Evolutionary conservation across 2,113 vertebrate species (phyloP).

Genomic region (Melanostigma gelatinosum): DNA sequence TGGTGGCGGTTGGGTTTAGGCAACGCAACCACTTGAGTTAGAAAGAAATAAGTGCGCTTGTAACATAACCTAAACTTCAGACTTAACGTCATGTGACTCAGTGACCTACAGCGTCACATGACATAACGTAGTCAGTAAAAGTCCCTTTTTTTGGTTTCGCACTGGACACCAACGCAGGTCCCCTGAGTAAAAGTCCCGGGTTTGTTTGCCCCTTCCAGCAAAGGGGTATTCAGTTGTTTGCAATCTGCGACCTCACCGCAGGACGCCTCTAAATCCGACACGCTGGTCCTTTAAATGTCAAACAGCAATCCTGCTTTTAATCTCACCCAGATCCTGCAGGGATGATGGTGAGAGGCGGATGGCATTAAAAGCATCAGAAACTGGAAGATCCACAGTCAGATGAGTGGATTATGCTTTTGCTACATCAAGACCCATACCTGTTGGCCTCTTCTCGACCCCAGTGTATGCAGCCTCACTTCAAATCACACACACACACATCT

Average conservation of each 20-base stretch:
- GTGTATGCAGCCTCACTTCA: background rate
- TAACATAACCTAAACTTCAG: background rate
- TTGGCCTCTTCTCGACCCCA: background rate
- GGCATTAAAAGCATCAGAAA: slow-evolving; percentile 22
- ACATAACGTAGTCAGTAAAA: too few species aligned
- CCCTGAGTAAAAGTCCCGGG: too few species aligned
- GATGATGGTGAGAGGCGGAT: slow-evolving; percentile 51
- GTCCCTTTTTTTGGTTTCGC: too few species aligned
- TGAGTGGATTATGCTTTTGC: slow-evolving; percentile 36
- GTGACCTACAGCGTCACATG: background rate
- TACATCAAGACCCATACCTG: slow-evolving; percentile 5
- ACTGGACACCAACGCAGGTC: too few species aligned
- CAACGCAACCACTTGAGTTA: background rate
- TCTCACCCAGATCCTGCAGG: background rate
- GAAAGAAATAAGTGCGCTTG: background rate
- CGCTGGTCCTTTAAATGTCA: background rate
- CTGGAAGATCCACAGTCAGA: background rate
- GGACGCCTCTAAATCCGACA: background rate
- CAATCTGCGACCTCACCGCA: background rate
- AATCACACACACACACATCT: background rate
- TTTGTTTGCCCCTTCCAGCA: too few species aligned
- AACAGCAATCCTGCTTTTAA: background rate
- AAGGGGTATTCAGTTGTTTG: too few species aligned
- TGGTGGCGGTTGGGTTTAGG: background rate
- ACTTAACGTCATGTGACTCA: background rate